Conservation (phyloP, 2,797 vertebrate species). For the Smutsia gigantea region DNA sequence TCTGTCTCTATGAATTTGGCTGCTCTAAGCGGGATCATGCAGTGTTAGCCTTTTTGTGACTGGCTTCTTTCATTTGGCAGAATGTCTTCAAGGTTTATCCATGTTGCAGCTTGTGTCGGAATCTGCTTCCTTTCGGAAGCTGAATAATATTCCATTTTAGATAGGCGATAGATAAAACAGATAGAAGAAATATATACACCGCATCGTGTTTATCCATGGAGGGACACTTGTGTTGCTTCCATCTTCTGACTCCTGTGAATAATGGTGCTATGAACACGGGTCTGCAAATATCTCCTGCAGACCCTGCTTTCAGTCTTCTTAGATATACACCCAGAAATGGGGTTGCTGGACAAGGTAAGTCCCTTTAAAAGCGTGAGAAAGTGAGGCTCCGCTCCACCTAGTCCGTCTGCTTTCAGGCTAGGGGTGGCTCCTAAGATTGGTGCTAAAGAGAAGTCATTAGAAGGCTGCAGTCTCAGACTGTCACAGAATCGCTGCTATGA, state of each 20-base stretch:
- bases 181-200: not conserved
- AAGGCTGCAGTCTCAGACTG: not conserved
- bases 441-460: not conserved
- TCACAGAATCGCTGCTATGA: fast-evolving
- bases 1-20: not conserved
- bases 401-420: not conserved
- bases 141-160: not conserved
- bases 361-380: fast-evolving
- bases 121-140: not conserved
- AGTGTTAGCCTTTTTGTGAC: not conserved
- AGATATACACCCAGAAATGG: not conserved
- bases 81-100: not conserved
- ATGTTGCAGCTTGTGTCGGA: not conserved
- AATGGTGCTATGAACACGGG: not conserved
- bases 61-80: not conserved
- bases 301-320: not conserved
- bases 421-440: not conserved
- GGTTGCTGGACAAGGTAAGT: not conserved
- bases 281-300: not conserved
- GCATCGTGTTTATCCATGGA: not conserved
- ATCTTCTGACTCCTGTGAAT: not conserved
- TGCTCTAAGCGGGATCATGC: not conserved
- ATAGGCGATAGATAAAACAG: fast-evolving
- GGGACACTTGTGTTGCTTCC: not conserved
- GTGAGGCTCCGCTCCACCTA: not conserved